These are phyloP conservation scores for Fringilla coelebs DNA, from an alignment of 2,797 vertebrate species.

Conservation along the genomic window DNA sequence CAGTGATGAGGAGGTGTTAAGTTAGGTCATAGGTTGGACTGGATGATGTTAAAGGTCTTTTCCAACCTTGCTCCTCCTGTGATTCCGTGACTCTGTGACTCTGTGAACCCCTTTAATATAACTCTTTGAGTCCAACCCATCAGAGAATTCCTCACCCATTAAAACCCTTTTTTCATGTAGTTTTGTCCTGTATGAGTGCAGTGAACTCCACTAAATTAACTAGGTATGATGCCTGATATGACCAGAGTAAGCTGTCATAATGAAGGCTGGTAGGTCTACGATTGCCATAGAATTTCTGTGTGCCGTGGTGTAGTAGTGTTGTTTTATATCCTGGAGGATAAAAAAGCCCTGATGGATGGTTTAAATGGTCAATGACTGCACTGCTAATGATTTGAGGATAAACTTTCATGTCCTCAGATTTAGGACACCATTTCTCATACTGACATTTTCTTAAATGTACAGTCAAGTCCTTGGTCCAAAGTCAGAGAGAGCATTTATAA, in stretches of 20 bases:
- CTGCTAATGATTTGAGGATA: background rate
- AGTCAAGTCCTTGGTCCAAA: background rate
- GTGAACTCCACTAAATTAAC: background rate
- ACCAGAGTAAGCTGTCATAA: background rate
- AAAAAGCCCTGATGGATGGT: fast-evolving
- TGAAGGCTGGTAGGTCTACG: background rate
- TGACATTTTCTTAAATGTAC: background rate
- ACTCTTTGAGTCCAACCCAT: background rate
- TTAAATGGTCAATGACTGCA: background rate
- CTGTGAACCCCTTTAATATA: background rate
- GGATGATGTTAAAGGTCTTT: background rate
- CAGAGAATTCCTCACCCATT: background rate
- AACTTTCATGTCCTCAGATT: background rate
- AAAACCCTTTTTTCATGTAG: background rate
- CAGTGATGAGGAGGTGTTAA: background rate
- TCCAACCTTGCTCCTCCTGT: background rate
- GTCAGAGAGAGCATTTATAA: background rate
- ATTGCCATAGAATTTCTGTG: background rate
- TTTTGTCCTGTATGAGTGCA: background rate
- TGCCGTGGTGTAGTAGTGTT: background rate
- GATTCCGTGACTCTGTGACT: background rate
- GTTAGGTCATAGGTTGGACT: background rate
- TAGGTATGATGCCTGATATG: background rate
- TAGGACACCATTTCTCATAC: background rate
- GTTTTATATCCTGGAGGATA: background rate